A percentile compares a stretch with the other conserved stretches of the same genome.
phyloP scores from a whole-genome alignment of 2,113 vertebrate genomes.

The Tenebrosternarchus preto region DNA sequence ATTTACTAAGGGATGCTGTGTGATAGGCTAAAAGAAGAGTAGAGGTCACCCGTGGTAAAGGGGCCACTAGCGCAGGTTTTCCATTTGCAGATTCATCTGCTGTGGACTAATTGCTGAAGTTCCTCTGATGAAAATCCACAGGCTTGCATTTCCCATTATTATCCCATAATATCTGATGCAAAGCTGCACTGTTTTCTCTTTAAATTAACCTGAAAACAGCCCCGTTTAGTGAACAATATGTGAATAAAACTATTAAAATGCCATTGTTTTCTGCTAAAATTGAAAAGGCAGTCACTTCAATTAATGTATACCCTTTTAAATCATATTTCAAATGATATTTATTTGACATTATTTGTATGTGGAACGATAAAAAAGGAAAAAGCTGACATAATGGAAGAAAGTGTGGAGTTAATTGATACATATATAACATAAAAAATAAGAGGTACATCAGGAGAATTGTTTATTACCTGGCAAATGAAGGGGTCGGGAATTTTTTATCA shows the following conservation, averaged over 20 bases:
- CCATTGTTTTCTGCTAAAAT: background rate
- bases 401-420: conserved; percentile 74
- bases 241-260: background rate
- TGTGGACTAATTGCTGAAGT: background rate
- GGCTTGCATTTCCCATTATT: too few relatives aligned
- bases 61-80: too few relatives aligned
- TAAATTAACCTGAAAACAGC: background rate
- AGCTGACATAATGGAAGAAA: conserved; percentile 65
- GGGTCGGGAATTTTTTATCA: conserved; percentile 70
- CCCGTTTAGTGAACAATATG: background rate
- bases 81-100: background rate
- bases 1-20: too few relatives aligned
- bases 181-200: too few relatives aligned
- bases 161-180: too few relatives aligned
- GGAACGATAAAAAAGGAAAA: conserved; percentile 59
- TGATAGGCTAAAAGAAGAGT: too few relatives aligned
- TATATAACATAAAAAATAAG: conserved; percentile 63
- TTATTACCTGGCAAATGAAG: conserved; percentile 74
- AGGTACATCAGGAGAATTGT: conserved; percentile 63
- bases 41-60: too few relatives aligned
- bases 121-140: background rate
- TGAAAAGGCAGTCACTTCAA: conserved; percentile 1
- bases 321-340: conserved; percentile 25
- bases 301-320: conserved; percentile 43
- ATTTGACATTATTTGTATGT: conserved; percentile 48